Evolutionary conservation across 2,113 vertebrate genomes (phyloP), one percentile per base, ranked within the genome.

Genomic region (Piprites chloris): DNA sequence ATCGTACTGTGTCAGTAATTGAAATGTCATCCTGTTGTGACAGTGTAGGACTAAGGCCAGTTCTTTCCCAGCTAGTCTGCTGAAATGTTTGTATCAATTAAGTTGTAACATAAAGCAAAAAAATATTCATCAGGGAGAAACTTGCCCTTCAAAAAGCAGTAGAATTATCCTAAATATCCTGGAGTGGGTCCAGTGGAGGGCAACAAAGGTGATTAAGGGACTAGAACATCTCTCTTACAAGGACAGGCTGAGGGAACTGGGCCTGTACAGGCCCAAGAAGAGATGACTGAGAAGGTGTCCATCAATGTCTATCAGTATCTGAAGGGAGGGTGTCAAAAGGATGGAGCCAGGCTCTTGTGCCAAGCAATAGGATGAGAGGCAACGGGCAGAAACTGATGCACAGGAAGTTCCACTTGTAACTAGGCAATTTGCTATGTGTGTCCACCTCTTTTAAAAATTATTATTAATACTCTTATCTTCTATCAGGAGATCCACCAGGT

Each of bases 21-120:
- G 93, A 97, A 80, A 84, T 89, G 85, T 91, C 75, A 91, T 90
- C 66, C 41, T 46, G 58, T 73, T 82, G 52, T 69, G 80, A 41
- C 33, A 27, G 39, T 7, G 19, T 30, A 84, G 67, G 68, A 92
- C 46, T 68, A 73, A 91, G 69, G 46, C 10, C 35, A 55, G 49
- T 41, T 49, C 50, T 77, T 90, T 86, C 61, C 39, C 2, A 5
- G 28, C 46, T 56, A 11, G 42, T 63, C 66, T 93, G 39, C 30
- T 83, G 80, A 80, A 66, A 63, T 90, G 37, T 92, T 74, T 87
- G 71, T 75, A 61, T 76, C 67, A 42, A 33, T 76, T 42, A 67
- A 52, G 37, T 44, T 21, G 27, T 74, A 26, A 32, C 9, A 4
- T 73, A 12, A 5, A 83, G 67, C 13, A 71, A 84, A 83, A 84